Percentiles rank a stretch among this genome's conserved stretches.
phyloP scores from a whole-genome alignment of 2,888 invertebrate species.

The Hofmannophila pseudospretella region DNA sequence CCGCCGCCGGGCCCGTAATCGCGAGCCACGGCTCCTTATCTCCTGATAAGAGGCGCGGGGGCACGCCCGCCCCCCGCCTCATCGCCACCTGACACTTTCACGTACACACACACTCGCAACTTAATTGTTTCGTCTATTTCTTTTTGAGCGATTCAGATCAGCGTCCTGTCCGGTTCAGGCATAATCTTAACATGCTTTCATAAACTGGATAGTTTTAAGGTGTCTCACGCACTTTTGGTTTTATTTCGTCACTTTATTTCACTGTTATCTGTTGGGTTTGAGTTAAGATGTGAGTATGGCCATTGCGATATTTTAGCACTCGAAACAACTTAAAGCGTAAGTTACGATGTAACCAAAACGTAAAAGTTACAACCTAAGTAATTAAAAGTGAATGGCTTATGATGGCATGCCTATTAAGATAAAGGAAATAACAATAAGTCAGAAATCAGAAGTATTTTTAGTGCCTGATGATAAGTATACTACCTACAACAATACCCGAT shows the following conservation, averaged over 20 bases:
- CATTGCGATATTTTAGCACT: constrained; percentile 5
- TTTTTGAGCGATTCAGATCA: constrained; percentile 47
- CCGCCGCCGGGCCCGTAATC: constrained; percentile 27
- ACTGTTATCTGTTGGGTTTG: constrained; percentile 12
- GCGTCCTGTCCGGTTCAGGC: constrained; percentile 68
- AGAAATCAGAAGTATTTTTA: too few relatives aligned
- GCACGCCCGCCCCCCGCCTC: constrained; percentile 70
- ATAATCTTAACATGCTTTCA: constrained; percentile 48
- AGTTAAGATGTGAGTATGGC: background rate
- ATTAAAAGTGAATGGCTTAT: too few relatives aligned
- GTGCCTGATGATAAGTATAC: too few relatives aligned
- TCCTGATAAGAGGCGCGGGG: constrained; percentile 75
- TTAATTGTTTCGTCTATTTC: constrained; percentile 28
- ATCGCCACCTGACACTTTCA: constrained; percentile 70
- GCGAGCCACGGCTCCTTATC: constrained; percentile 38
- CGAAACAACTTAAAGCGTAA: background rate
- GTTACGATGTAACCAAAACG: background rate
- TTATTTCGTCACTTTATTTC: constrained; percentile 23
- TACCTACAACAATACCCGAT: background rate
- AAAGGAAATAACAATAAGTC: too few relatives aligned
- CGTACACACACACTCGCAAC: constrained; percentile 45
- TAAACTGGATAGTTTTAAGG: constrained; percentile 25
- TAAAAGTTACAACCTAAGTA: background rate
- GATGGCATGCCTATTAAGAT: too few relatives aligned
- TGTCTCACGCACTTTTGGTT: constrained; percentile 32